A percentile compares a stretch with the other conserved stretches of the same genome.
Evolutionary conservation across 2,888 invertebrate species (phyloP).

Genomic region (Oxycera nigricornis): DNA sequence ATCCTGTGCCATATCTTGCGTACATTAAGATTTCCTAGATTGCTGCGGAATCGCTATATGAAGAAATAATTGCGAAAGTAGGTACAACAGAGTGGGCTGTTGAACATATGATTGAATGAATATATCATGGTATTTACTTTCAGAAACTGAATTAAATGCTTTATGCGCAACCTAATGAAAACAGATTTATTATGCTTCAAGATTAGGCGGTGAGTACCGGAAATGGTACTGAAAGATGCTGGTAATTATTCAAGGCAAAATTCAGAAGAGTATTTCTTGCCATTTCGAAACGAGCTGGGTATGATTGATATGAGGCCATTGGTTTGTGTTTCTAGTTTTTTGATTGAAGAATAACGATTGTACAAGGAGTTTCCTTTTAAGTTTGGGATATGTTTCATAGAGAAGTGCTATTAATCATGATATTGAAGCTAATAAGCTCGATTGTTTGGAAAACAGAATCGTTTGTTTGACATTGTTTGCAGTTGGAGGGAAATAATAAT

Average conservation of each 20-base stretch:
- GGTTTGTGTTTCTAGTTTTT: too few species aligned
- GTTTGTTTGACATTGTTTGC: too few species aligned
- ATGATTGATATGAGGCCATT: too few species aligned
- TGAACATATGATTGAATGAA: not conserved
- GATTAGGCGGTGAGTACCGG: not conserved
- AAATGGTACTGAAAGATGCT: not conserved
- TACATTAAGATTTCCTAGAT: not conserved
- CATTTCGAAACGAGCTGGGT: too few species aligned
- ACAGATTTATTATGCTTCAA: not conserved
- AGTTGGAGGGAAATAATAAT: too few species aligned
- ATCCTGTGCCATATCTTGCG: not conserved
- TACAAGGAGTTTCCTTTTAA: too few species aligned
- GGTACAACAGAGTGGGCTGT: not conserved
- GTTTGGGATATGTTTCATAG: too few species aligned
- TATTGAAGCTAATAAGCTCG: too few species aligned
- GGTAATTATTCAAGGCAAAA: conserved; percentile 1
- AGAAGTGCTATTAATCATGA: too few species aligned
- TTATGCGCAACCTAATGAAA: not conserved
- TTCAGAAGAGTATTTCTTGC: too few species aligned
- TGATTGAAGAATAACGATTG: too few species aligned
- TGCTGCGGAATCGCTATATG: not conserved
- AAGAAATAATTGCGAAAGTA: not conserved
- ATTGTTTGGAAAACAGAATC: too few species aligned
- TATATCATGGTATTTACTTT: not conserved
- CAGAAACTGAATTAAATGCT: not conserved